Conservation (phyloP, 2,888 invertebrate species). For the Pheosia gnoma region DNA sequence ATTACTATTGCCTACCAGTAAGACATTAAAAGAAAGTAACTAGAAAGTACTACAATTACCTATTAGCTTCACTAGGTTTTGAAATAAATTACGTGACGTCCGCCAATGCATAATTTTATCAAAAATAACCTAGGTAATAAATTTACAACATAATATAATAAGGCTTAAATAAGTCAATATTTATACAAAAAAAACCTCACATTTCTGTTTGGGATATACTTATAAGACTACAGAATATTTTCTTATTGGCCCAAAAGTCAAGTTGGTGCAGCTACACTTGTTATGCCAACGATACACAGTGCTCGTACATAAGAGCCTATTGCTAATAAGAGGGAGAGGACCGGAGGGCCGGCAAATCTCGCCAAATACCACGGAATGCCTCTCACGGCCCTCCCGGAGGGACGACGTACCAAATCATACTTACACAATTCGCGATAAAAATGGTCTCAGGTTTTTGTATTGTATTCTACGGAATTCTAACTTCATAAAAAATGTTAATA, state of each 20-base stretch:
- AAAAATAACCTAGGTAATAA: too few relatives aligned
- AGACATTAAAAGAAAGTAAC: too few relatives aligned
- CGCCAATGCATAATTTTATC: too few relatives aligned
- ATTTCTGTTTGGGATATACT: background rate
- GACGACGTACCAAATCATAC: slow-evolving; percentile 24
- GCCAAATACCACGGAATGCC: slow-evolving; percentile 39
- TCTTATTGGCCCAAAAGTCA: background rate
- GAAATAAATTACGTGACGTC: too few relatives aligned
- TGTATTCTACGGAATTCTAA: slow-evolving; percentile 27
- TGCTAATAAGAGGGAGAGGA: slow-evolving; percentile 53
- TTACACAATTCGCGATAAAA: slow-evolving; percentile 32
- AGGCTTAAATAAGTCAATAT: too few relatives aligned
- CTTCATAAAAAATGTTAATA: slow-evolving; percentile 3
- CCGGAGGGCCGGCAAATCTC: slow-evolving; percentile 48
- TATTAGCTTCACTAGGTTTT: too few relatives aligned
- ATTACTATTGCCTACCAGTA: too few relatives aligned
- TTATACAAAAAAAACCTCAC: too few relatives aligned
- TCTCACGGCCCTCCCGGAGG: slow-evolving; percentile 36
- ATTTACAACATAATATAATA: too few relatives aligned
- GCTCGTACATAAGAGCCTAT: slow-evolving; percentile 45
- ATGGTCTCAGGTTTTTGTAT: slow-evolving; percentile 28
- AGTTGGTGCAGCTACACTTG: slow-evolving; percentile 1
- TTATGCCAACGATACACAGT: slow-evolving; percentile 33
- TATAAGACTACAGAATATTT: background rate
- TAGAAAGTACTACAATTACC: too few relatives aligned